These are phyloP conservation scores for Maconellicoccus hirsutus DNA, from an alignment of 1,140 invertebrate genomes.

Conservation along the genomic window DNA sequence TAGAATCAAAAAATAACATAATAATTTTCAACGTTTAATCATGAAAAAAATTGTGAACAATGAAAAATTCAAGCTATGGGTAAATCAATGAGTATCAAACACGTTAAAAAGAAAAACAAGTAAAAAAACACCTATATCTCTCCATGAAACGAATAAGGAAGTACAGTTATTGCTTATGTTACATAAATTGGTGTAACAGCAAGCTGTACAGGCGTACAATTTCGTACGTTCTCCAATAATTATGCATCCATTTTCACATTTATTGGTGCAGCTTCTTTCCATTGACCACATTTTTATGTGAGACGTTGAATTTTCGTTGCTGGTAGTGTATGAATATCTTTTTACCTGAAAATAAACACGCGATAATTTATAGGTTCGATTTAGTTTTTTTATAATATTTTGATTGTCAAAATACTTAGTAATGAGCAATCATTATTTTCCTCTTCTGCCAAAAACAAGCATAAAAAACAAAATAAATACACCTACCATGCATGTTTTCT, in stretches of 20 bases:
- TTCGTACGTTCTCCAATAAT: conserved; percentile 73
- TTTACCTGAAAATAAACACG: conserved; percentile 48
- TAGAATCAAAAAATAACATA: no score
- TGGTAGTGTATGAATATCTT: conserved; percentile 67
- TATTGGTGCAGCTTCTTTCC: conserved; percentile 64
- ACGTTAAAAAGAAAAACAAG: neutral
- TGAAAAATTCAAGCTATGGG: neutral
- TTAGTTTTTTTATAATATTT: no score
- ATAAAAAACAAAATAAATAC: neutral
- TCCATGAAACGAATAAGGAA: neutral
- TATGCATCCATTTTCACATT: conserved; percentile 73
- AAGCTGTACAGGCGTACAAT: conserved; percentile 67
- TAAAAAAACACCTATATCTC: neutral
- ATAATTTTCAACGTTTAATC: neutral
- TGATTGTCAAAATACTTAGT: no score
- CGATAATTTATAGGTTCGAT: conserved; percentile 7
- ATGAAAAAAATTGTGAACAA: neutral
- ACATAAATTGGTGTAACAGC: conserved; percentile 59
- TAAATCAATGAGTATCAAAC: neutral
- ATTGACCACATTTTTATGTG: conserved; percentile 63
- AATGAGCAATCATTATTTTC: no score
- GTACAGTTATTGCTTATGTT: conserved; percentile 49
- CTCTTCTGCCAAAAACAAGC: neutral
- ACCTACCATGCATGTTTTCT: conserved; percentile 62
- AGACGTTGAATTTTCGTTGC: conserved; percentile 64